Evolutionary conservation across 2,888 invertebrate species (phyloP).

Genomic region (Pyrrhosoma nymphula): DNA sequence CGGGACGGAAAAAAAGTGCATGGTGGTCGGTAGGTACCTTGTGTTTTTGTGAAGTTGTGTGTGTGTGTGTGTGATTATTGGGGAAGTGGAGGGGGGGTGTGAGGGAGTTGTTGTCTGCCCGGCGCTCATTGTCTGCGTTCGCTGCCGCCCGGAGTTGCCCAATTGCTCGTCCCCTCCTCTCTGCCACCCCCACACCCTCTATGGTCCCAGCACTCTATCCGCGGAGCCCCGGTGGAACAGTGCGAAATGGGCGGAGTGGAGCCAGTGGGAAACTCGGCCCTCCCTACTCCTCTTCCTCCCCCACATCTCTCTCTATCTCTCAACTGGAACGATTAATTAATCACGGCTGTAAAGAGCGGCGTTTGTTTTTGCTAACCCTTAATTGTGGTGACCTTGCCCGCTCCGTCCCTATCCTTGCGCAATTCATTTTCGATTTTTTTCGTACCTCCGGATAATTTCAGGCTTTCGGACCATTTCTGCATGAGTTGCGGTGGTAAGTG

Average conservation of each 20-base stretch:
- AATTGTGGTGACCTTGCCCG: conserved; percentile 12
- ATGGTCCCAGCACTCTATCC: neutral
- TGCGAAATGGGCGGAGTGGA: neutral
- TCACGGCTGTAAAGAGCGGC: conserved; percentile 4
- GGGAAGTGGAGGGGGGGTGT: too few relatives aligned
- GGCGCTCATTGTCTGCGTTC: neutral
- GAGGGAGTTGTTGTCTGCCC: too few relatives aligned
- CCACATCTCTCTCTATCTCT: neutral
- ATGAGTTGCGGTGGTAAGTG: neutral
- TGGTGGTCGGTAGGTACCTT: neutral
- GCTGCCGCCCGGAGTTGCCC: neutral
- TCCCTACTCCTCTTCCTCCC: neutral
- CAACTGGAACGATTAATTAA: conserved; percentile 33
- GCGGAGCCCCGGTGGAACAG: neutral
- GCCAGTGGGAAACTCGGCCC: neutral
- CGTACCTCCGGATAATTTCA: neutral
- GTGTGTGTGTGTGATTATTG: too few relatives aligned
- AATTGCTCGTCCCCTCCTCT: neutral
- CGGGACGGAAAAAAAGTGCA: neutral
- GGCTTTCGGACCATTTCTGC: neutral
- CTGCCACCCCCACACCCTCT: neutral
- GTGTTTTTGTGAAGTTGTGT: neutral
- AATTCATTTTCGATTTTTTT: neutral
- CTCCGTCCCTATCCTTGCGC: neutral
- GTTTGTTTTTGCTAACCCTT: neutral